Conservation (phyloP, 2,797 vertebrate species). For the Octomys mimax region DNA sequence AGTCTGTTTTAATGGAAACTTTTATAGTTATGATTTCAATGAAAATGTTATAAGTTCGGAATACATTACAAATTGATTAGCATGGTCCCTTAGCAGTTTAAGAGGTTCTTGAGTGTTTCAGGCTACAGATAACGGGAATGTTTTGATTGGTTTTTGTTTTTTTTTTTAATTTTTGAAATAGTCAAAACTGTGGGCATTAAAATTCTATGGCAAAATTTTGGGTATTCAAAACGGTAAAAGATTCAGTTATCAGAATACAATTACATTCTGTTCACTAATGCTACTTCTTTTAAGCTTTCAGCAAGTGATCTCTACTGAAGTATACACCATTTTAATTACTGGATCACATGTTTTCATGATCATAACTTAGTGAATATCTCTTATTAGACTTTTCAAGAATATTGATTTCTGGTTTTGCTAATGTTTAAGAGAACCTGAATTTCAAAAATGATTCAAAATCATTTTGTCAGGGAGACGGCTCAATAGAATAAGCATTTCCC, state of each 20-base stretch:
- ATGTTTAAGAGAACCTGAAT: slow-evolving; percentile 45
- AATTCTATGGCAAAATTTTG: slow-evolving; percentile 69
- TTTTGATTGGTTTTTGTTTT: slow-evolving; percentile 52
- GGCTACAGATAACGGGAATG: slow-evolving; percentile 64
- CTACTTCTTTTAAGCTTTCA: slow-evolving; percentile 22
- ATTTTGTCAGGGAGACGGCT: slow-evolving; percentile 12
- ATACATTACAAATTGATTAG: slow-evolving; percentile 77
- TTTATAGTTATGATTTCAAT: slow-evolving; percentile 79
- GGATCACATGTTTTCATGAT: slow-evolving; percentile 29
- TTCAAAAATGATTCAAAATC: slow-evolving; percentile 60
- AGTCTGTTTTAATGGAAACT: slow-evolving; percentile 39
- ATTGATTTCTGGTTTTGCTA: slow-evolving; percentile 11
- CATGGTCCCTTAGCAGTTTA: slow-evolving; percentile 38
- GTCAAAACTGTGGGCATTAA: slow-evolving; percentile 74
- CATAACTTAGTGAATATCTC: slow-evolving; percentile 23
- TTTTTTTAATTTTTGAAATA: slow-evolving; percentile 72
- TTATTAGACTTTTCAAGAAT: slow-evolving; percentile 41
- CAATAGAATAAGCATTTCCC: no score
- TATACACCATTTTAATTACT: slow-evolving; percentile 24
- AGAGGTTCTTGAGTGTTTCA: slow-evolving; percentile 75
- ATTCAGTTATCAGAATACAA: slow-evolving; percentile 5
- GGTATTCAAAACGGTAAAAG: slow-evolving; percentile 46
- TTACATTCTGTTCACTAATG: slow-evolving; percentile 64
- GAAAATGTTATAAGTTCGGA: slow-evolving; percentile 62
- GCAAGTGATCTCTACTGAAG: not conserved